Percentiles rank a stretch among this genome's conserved stretches.
phyloP scores from a whole-genome alignment of 2,888 invertebrate species.

The Aphodius sticticus region DNA sequence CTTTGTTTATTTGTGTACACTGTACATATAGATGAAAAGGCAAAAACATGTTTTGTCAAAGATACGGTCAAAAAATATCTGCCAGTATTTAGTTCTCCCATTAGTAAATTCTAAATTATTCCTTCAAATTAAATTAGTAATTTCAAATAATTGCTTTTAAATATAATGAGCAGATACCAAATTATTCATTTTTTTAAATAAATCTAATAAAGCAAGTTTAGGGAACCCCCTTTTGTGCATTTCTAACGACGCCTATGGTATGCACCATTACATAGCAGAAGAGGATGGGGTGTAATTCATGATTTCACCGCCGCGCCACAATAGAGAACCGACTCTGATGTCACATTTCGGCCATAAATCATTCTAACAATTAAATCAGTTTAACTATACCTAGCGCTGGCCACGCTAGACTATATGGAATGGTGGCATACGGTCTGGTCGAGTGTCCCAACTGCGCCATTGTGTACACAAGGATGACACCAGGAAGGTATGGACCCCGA shows the following conservation, averaged over 20 bases:
- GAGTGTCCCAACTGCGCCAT: conserved; percentile 27
- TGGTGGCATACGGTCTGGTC: neutral
- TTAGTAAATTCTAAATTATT: too few species aligned
- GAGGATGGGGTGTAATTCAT: conserved; percentile 48
- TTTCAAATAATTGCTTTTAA: too few species aligned
- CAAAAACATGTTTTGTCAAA: too few species aligned
- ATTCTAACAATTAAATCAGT: conserved; percentile 58
- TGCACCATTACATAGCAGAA: conserved; percentile 41
- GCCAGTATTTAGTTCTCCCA: too few species aligned
- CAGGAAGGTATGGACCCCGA: conserved; percentile 24
- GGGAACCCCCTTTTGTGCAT: neutral
- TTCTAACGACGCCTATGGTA: neutral
- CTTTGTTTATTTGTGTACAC: neutral
- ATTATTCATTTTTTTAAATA: too few species aligned
- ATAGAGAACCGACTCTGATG: conserved; percentile 50
- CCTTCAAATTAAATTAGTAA: too few species aligned
- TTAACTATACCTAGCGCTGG: conserved; percentile 45
- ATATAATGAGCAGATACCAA: too few species aligned
- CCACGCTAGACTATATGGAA: conserved; percentile 45
- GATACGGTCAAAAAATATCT: too few species aligned
- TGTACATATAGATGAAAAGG: too few species aligned
- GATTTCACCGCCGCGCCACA: conserved; percentile 45
- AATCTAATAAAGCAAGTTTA: too few species aligned
- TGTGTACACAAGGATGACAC: conserved; percentile 33
- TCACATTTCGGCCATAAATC: conserved; percentile 56